Evolutionary conservation across 2,888 invertebrate species (phyloP).

Genomic region (Drosophila neutralis): DNA sequence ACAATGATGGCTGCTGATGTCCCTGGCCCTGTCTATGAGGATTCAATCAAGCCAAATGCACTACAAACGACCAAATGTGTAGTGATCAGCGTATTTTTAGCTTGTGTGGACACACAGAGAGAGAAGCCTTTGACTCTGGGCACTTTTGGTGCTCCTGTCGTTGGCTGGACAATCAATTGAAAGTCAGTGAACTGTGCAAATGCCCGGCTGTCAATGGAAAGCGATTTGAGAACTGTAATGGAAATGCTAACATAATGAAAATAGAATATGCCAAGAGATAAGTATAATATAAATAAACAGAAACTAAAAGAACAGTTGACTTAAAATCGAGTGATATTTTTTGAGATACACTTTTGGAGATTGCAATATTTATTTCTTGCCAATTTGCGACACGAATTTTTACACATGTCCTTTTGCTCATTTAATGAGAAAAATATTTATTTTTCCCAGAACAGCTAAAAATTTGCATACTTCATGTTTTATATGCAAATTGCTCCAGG

Average conservation of each 20-base stretch:
- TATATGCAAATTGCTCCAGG: slow-evolving; percentile 52
- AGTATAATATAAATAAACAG: background rate
- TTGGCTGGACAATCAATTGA: slow-evolving; percentile 47
- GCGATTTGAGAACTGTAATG: slow-evolving; percentile 43
- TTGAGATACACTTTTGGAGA: background rate
- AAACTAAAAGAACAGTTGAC: background rate
- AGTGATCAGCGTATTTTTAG: slow-evolving; percentile 14
- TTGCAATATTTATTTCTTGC: background rate
- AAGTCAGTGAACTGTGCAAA: slow-evolving; percentile 59
- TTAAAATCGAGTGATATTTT: background rate
- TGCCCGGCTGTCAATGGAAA: slow-evolving; percentile 28
- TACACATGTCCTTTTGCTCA: slow-evolving; percentile 13
- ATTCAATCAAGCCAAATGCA: slow-evolving; percentile 30
- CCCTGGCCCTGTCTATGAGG: background rate
- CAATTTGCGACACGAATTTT: slow-evolving; percentile 6
- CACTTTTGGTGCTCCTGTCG: background rate
- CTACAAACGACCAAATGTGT: slow-evolving; percentile 1
- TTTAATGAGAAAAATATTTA: slow-evolving; percentile 21
- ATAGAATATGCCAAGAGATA: slow-evolving; percentile 9
- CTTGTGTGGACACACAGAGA: background rate
- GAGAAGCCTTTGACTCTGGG: slow-evolving; percentile 1
- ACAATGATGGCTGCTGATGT: background rate
- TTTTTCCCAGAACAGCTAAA: slow-evolving; percentile 26
- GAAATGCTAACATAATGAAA: slow-evolving; percentile 9
- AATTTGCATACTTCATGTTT: slow-evolving; percentile 65